Evolutionary conservation across 2,113 vertebrate genomes (phyloP).

Genomic region (Trogon surrucura): DNA sequence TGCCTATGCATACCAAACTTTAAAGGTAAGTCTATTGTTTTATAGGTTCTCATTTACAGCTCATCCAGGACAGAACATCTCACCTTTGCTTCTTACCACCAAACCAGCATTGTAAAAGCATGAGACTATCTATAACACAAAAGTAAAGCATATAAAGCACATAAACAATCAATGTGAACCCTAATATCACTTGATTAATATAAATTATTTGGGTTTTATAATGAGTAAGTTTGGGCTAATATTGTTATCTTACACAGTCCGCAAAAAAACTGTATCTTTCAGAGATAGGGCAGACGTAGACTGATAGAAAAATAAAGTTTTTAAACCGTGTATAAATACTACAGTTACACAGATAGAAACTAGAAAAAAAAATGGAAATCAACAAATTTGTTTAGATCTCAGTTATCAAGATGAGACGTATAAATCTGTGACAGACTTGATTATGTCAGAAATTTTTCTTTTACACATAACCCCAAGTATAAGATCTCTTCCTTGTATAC

Average conservation of each 20-base stretch:
- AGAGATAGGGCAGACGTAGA: neutral
- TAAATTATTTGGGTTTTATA: neutral
- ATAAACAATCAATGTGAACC: neutral
- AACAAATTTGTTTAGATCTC: neutral
- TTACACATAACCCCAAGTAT: neutral
- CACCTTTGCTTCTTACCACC: neutral
- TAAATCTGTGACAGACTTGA: neutral
- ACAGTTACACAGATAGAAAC: neutral
- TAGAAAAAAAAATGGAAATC: neutral
- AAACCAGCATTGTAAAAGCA: neutral
- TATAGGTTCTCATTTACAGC: neutral
- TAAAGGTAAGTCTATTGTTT: neutral
- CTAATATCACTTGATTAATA: neutral
- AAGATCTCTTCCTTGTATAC: neutral
- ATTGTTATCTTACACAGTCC: neutral
- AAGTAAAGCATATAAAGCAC: neutral
- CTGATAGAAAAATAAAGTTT: neutral
- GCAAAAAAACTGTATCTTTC: neutral
- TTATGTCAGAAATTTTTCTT: neutral
- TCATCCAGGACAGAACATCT: neutral
- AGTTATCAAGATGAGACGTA: neutral
- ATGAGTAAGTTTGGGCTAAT: neutral
- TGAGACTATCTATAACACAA: neutral
- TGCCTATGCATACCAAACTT: neutral
- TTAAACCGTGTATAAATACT: neutral